These are phyloP conservation scores for Rousettus leschenaultii DNA, from an alignment of 2,113 vertebrate species.

Conservation along the genomic window DNA sequence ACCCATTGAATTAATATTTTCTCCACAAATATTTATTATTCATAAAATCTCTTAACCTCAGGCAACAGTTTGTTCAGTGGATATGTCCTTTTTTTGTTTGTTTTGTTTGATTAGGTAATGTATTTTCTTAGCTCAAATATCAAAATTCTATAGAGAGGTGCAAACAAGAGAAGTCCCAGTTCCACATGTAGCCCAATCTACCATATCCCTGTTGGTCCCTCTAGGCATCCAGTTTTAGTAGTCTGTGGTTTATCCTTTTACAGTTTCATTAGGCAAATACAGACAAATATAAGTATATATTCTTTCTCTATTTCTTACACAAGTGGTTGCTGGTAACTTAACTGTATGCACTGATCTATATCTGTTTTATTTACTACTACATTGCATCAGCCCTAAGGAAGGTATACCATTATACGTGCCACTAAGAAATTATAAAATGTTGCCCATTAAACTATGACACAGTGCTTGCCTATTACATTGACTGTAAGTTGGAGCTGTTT, in stretches of 20 bases:
- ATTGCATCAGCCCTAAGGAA: constrained; percentile 21
- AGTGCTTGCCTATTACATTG: neutral
- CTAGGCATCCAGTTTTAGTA: neutral
- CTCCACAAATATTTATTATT: neutral
- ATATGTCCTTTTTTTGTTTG: neutral
- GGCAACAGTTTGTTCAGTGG: neutral
- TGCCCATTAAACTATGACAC: neutral
- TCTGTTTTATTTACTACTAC: constrained; percentile 31
- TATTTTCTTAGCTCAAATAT: constrained; percentile 16
- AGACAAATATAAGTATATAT: neutral
- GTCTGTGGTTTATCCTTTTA: neutral
- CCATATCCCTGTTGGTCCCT: neutral
- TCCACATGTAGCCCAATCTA: neutral
- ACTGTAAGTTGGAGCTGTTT: constrained; percentile 7
- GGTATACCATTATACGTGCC: neutral
- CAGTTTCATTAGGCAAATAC: neutral
- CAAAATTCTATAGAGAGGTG: neutral
- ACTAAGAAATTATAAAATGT: neutral
- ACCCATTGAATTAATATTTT: neutral
- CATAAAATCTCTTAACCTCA: neutral
- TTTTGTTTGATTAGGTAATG: neutral
- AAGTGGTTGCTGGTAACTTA: neutral
- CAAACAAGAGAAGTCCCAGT: neutral
- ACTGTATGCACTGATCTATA: neutral
- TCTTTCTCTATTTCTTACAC: neutral